Evolutionary conservation across 2,113 vertebrate genomes (phyloP).

Genomic region (Jacana jacana): DNA sequence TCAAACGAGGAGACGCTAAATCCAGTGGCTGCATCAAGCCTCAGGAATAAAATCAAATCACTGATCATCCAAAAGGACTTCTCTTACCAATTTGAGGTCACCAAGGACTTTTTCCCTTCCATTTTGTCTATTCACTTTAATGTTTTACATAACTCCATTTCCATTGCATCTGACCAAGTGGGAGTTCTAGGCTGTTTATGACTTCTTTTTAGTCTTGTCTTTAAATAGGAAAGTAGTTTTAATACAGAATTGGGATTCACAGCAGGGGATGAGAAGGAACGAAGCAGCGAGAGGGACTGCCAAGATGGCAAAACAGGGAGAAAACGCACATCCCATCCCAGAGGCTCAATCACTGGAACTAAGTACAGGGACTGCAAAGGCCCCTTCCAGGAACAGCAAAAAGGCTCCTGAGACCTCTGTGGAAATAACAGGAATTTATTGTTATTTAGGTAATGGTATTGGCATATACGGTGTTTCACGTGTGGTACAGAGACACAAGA

Average conservation of each 20-base stretch:
- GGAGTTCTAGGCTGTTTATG: neutral
- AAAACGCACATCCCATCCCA: neutral
- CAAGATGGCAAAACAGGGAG: neutral
- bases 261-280: neutral
- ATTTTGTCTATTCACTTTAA: neutral
- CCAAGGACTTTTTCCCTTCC: neutral
- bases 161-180: neutral
- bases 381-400: neutral
- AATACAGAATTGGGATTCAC: neutral
- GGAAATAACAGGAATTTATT: neutral
- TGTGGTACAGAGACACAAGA: neutral
- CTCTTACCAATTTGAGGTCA: conserved; percentile 4
- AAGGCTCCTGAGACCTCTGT: neutral
- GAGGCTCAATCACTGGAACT: neutral
- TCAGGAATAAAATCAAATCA: neutral
- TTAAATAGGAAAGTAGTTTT: neutral
- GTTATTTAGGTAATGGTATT: neutral
- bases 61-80: neutral
- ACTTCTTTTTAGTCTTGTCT: neutral
- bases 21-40: neutral
- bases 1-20: neutral
- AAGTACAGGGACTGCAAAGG: neutral
- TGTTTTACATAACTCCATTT: neutral
- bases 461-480: neutral
- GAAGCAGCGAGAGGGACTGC: neutral